Percentiles rank a stretch among this genome's conserved stretches.
These are phyloP conservation scores for Leptopilina boulardi DNA, from an alignment of 1,140 invertebrate species.

Conservation along the genomic window DNA sequence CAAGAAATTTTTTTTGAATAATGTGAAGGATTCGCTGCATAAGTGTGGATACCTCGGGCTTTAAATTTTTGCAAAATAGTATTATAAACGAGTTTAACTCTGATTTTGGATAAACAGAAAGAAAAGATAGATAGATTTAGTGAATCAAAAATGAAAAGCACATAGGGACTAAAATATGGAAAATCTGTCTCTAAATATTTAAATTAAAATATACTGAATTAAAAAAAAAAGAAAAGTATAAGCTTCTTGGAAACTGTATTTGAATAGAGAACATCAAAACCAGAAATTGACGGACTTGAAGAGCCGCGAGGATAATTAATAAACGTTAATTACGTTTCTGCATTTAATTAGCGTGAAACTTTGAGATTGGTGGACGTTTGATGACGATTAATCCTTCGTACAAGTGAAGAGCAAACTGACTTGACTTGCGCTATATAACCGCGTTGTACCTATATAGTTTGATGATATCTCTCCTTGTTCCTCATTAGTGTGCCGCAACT, in stretches of 20 bases:
- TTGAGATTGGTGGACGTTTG: constrained; percentile 23
- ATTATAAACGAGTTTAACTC: too few relatives aligned
- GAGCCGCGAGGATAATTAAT: background rate
- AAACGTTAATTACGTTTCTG: constrained; percentile 14
- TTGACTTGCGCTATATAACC: background rate
- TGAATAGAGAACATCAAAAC: background rate
- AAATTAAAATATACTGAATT: too few relatives aligned
- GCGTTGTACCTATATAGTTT: background rate
- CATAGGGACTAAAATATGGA: too few relatives aligned
- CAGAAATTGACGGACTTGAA: background rate
- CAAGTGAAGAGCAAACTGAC: background rate
- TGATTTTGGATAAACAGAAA: too few relatives aligned
- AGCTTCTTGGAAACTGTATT: background rate
- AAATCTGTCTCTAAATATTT: background rate
- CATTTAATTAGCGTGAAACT: constrained; percentile 29
- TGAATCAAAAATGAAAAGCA: too few relatives aligned
- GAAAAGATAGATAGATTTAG: too few relatives aligned
- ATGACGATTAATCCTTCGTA: constrained; percentile 18
- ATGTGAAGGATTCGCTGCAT: too few relatives aligned
- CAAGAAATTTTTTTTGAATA: too few relatives aligned
- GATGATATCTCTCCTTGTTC: constrained; percentile 14
- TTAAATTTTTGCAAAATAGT: too few relatives aligned
- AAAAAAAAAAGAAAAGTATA: background rate
- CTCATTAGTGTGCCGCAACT: constrained; percentile 21
- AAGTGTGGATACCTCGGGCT: too few relatives aligned